Evolutionary conservation across 2,797 vertebrate genomes (phyloP), one percentile per base, ranked within the genome.

Genomic region (Enteromius radiatus): DNA sequence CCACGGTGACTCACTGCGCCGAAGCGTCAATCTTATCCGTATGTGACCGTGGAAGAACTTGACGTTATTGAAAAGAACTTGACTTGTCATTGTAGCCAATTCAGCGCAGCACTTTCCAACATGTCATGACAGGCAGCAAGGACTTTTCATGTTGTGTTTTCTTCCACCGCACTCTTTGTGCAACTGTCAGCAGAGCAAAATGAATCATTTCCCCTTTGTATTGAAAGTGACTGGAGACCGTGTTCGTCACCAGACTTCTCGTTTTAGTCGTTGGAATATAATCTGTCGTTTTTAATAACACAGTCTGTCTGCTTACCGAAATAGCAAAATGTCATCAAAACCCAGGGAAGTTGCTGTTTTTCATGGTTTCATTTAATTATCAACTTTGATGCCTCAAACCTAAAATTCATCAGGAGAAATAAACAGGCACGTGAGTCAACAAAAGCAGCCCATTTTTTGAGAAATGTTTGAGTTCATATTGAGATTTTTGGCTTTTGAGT

Each of bases 1-100:
- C 12, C 23, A 36, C 31, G 21, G 17, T 80, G 65, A 81, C 74
- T 81, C 78, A 86, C 33, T 38, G 80, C 41, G 8, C 26, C 43
- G 52, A 78, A 47, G 47, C 28, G 2, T 67, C 77, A 77, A 14
- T 77, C 74, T 69, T 76, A 70, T 82, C 75, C 3, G 17, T 38
- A 31, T 84, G 78, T 71, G 70, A 67, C 33, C 33, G 36, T 15
- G 56, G 19, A 80, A 31, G 49, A 71, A 70, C 67, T 71, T n/a
- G 31, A 45, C 7, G 21, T 12, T 12, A 14, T 38, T 19, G 71
- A 65, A 61, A 80, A 81, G 14, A 67, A 56, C 68, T 52, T 71
- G 67, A 59, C 69, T 81, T 79, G 75, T 71, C 26, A 68, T 67
- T 68, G 61, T 59, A 31, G 65, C 28, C n/a, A 36, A 43, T 71